phyloP scores from a whole-genome alignment of 2,797 vertebrate species.

The Mionectes olivaceus region DNA sequence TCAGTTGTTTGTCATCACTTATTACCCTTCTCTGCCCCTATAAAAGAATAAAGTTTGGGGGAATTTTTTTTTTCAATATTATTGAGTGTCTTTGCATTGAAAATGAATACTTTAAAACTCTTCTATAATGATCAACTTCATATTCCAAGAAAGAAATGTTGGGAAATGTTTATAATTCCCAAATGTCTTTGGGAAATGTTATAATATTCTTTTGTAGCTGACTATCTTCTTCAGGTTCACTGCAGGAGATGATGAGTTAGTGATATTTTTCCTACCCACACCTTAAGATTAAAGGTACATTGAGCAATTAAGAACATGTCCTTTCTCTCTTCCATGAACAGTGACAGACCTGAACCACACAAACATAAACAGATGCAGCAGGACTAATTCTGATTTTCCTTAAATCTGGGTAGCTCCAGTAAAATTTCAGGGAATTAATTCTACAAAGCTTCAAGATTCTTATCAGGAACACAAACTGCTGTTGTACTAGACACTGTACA shows the following conservation, averaged over 20 bases:
- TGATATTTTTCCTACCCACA: background rate
- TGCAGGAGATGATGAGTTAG: background rate
- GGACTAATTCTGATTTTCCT: conserved; percentile 4
- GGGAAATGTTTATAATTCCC: too few species aligned
- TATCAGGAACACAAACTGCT: background rate
- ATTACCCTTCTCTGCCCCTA: background rate
- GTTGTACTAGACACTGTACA: background rate
- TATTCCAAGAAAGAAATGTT: background rate
- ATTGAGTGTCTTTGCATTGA: background rate
- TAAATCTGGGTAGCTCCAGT: background rate
- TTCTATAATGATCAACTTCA: background rate
- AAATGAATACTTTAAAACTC: background rate
- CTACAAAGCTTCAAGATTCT: background rate
- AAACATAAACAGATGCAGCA: background rate
- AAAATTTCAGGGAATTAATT: background rate
- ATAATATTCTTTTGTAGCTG: background rate
- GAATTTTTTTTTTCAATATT: background rate
- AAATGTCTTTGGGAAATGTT: background rate
- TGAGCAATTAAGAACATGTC: background rate
- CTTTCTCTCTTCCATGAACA: background rate
- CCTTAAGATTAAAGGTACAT: background rate
- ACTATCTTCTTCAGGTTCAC: background rate
- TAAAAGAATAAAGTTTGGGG: background rate
- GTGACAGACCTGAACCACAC: background rate
- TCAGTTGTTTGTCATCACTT: background rate